Conservation (phyloP, 92 coral and sea anemone genomes). For the Porites rus region DNA sequence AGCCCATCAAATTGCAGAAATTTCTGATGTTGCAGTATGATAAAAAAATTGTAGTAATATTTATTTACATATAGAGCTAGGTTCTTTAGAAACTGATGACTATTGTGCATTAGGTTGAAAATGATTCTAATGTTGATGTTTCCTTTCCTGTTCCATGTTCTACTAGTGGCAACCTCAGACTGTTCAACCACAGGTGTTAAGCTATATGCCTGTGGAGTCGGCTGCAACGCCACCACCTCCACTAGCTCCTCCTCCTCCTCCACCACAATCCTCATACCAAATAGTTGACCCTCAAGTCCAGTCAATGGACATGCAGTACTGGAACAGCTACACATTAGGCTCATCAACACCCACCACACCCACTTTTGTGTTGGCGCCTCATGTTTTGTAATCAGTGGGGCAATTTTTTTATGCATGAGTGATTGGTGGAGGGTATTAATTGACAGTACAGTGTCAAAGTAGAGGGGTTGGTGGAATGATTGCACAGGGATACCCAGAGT, state of each 20-base stretch:
- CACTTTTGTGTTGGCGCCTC: conserved; percentile 46
- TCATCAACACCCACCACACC: conserved; percentile 65
- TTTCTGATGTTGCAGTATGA: too few species aligned
- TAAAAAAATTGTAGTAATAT: too few species aligned
- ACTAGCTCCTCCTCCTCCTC: conserved; percentile 76
- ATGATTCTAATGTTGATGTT: conserved; percentile 55
- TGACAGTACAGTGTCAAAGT: conserved; percentile 26
- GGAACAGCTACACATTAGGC: conserved; percentile 65
- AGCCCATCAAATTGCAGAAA: too few species aligned
- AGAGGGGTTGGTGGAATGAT: conserved; percentile 9
- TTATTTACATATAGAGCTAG: not conserved
- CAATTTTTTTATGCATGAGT: conserved; percentile 3
- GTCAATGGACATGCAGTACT: conserved; percentile 70
- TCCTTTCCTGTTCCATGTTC: conserved; percentile 62
- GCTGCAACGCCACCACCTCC: conserved; percentile 82
- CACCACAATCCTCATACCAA: conserved; percentile 73
- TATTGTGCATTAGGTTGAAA: not conserved
- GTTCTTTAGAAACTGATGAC: not conserved
- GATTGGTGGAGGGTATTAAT: conserved; percentile 32
- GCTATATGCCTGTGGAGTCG: conserved; percentile 81
- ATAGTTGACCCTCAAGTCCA: conserved; percentile 70
- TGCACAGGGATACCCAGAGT: conserved; percentile 3
- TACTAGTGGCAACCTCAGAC: conserved; percentile 76
- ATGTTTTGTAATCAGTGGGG: conserved; percentile 28
- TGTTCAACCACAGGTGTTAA: conserved; percentile 68